Evolutionary conservation across 2,113 vertebrate genomes (phyloP).

Genomic region (Ursus arctos): DNA sequence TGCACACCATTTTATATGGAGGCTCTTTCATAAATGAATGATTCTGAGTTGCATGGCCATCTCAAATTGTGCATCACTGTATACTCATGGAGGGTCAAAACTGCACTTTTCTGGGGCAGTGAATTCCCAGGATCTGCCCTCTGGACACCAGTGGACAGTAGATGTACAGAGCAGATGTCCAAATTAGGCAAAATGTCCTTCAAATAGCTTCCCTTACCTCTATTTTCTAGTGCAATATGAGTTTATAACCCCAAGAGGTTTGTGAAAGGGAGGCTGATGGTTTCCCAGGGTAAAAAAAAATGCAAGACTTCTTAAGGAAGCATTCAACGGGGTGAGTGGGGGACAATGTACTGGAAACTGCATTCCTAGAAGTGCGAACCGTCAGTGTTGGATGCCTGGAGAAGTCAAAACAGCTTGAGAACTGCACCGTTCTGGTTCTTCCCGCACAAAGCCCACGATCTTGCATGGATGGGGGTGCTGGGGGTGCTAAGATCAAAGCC

Average conservation of each 20-base stretch:
- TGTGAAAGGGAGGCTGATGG: background rate
- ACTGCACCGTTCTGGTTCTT: background rate
- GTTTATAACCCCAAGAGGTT: background rate
- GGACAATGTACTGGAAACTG: background rate
- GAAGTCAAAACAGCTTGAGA: background rate
- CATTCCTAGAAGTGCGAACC: background rate
- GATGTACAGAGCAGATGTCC: background rate
- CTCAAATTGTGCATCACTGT: background rate
- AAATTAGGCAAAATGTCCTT: background rate
- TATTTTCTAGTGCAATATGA: background rate
- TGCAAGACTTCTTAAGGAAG: background rate
- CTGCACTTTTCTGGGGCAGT: background rate
- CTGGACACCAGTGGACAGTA: background rate
- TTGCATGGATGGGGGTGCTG: fast-evolving
- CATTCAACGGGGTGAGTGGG: background rate
- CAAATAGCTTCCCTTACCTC: background rate
- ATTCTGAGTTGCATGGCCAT: background rate
- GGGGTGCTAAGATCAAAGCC: background rate
- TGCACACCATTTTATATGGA: background rate
- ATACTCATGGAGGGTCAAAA: background rate
- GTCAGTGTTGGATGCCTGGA: background rate
- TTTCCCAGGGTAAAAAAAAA: background rate
- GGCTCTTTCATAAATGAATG: background rate
- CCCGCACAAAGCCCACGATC: background rate
- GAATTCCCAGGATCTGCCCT: background rate